Percentiles rank a stretch among this genome's conserved stretches.
These are phyloP conservation scores for Corvus hawaiiensis DNA, from an alignment of 2,113 vertebrate genomes.

Conservation along the genomic window DNA sequence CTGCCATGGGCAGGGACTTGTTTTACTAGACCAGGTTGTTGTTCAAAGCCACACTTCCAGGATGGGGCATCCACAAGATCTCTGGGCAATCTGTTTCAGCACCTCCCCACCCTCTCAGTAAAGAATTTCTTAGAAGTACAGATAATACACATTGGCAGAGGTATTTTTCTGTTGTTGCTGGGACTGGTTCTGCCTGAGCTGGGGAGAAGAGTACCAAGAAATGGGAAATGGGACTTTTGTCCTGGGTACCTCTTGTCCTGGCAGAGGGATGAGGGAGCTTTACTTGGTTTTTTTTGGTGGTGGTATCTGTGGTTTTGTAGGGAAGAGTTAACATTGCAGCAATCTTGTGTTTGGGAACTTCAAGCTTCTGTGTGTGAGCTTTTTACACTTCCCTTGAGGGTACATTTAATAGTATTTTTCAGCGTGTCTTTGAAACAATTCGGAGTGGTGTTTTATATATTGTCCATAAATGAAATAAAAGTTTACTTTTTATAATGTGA, in stretches of 20 bases:
- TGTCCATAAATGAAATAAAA: background rate
- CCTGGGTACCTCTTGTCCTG: background rate
- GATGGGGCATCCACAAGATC: background rate
- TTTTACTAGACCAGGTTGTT: background rate
- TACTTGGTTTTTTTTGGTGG: background rate
- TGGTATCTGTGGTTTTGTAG: background rate
- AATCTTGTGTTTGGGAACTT: background rate
- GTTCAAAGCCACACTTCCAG: background rate
- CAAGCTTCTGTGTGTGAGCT: background rate
- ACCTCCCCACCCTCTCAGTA: background rate
- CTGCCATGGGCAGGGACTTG: fast-evolving
- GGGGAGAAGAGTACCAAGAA: background rate
- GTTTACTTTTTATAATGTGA: background rate
- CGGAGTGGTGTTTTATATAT: background rate
- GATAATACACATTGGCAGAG: background rate
- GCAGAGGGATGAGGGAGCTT: background rate
- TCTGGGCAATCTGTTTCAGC: background rate
- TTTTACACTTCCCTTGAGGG: fast-evolving
- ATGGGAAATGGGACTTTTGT: background rate
- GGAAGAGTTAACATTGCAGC: background rate
- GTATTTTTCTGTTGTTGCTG: background rate
- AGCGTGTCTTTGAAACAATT: background rate
- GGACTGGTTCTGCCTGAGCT: background rate
- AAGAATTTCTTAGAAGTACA: background rate
- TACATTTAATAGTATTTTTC: background rate